Base-by-base conservation (phyloP, 2,797 vertebrate species). In the Zalophus californianus region DNA sequence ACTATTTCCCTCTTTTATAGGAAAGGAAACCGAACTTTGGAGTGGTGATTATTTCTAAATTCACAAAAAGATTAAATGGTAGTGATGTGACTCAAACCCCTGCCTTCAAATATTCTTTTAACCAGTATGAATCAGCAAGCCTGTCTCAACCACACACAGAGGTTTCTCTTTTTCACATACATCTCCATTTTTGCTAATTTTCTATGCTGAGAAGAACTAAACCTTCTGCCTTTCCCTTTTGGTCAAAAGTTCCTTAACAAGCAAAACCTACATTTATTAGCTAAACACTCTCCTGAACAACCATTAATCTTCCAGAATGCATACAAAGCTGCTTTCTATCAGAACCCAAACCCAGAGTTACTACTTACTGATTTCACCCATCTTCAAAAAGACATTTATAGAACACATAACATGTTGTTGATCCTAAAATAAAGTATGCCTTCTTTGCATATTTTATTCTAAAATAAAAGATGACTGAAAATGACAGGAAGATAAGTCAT, bases 271-370 rank as follows among this genome's bases (percentile, higher is more conserved):
- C 23, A 9, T 88, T 87, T 87, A 38, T 79, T 84, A 95, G 66
- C 70, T 79, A 38, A 64, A 44, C 60, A 35, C 3, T 83, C 29
- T 44, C 62, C 48, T 83, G 84, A 72, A 41, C 83, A 91, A 68
- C 27, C 35, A 83, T 9, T 90, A 82, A 60, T 79, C 62, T 56
- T 72, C 62, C 29, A 38, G 70, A 58, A 48, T 48, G 27, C 56
- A 86, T 32, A 75, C 56, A 73, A 95, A 90, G 82, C 41, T 86
- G 70, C 56, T 64, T 93, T 90, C 44, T 84, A 64, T 58, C 18
- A 87, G 70, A 84, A 44, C 1, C 15, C 60, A 66, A 41, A 52
- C 25, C 25, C 16, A 73, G 38, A 56, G 48, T 44, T 38, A 60
- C 13, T 21, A 15, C 64, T 90, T 72, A 89, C 50, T 84, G 58